Evolutionary conservation across 2,797 vertebrate species (phyloP).

Genomic region (Moxostoma hubbsi): DNA sequence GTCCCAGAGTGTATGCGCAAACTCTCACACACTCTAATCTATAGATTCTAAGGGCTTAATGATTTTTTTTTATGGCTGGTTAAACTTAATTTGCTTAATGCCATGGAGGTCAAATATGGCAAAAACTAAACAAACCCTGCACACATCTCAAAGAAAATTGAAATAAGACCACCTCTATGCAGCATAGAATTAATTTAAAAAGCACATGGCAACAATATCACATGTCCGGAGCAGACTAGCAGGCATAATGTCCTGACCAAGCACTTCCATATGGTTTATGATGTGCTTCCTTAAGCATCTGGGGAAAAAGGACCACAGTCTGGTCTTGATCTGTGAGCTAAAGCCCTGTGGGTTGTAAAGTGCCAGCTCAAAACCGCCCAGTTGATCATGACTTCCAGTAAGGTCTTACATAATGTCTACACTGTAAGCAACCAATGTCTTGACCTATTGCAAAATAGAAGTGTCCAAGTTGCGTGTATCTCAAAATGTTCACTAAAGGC

Average conservation of each 20-base stretch:
- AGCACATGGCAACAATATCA: conserved; percentile 13
- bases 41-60: conserved; percentile 19
- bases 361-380: background rate
- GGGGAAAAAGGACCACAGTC: background rate
- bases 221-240: conserved; percentile 9
- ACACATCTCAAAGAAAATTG: background rate
- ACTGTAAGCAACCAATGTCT: too few species aligned
- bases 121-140: background rate
- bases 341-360: conserved; percentile 26
- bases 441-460: too few species aligned
- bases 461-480: too few species aligned
- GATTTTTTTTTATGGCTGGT: conserved; percentile 36
- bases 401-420: background rate
- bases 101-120: background rate
- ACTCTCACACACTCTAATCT: conserved; percentile 4
- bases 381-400: conserved; percentile 17
- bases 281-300: conserved; percentile 1
- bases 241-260: conserved; percentile 26
- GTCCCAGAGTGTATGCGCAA: background rate
- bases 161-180: background rate
- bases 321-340: background rate
- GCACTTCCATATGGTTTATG: conserved; percentile 31
- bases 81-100: conserved; percentile 25
- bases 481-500: too few species aligned
- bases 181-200: background rate